Evolutionary conservation across 1,140 invertebrate genomes (phyloP).

Genomic region (Potamilus streckersoni): DNA sequence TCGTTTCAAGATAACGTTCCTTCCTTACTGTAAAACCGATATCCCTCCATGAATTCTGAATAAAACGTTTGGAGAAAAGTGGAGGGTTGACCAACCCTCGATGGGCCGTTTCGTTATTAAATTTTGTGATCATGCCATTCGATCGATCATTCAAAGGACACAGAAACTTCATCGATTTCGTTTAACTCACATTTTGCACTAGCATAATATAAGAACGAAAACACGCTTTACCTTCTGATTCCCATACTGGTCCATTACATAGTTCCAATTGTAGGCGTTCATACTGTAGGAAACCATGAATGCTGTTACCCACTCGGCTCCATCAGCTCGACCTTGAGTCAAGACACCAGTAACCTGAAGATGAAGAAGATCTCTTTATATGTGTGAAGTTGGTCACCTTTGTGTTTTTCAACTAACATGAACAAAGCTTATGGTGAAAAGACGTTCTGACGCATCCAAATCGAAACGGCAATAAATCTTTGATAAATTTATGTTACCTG

Average conservation of each 20-base stretch:
- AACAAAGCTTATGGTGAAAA: background rate
- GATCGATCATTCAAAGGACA: too few relatives aligned
- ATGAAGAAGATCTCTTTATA: slow-evolving; percentile 4
- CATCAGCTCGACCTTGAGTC: slow-evolving; percentile 72
- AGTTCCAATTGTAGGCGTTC: slow-evolving; percentile 71
- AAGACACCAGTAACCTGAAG: slow-evolving; percentile 71
- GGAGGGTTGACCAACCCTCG: too few relatives aligned
- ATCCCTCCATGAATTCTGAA: too few relatives aligned
- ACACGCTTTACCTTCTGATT: slow-evolving; percentile 68
- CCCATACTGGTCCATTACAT: slow-evolving; percentile 69
- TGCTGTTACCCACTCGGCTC: slow-evolving; percentile 71
- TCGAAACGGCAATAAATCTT: background rate
- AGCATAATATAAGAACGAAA: background rate
- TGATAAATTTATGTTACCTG: too few relatives aligned
- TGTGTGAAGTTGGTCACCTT: background rate
- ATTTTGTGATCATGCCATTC: too few relatives aligned
- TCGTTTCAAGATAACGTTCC: too few relatives aligned
- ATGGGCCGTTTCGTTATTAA: too few relatives aligned
- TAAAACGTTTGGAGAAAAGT: too few relatives aligned
- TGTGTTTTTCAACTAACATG: background rate
- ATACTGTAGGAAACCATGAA: slow-evolving; percentile 71
- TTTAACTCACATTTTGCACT: background rate
- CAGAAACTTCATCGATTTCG: too few relatives aligned
- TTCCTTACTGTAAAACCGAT: too few relatives aligned
- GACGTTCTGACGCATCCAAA: background rate